These are phyloP conservation scores for Cephalopterus ornatus DNA, from an alignment of 2,113 vertebrate genomes.

Conservation along the genomic window DNA sequence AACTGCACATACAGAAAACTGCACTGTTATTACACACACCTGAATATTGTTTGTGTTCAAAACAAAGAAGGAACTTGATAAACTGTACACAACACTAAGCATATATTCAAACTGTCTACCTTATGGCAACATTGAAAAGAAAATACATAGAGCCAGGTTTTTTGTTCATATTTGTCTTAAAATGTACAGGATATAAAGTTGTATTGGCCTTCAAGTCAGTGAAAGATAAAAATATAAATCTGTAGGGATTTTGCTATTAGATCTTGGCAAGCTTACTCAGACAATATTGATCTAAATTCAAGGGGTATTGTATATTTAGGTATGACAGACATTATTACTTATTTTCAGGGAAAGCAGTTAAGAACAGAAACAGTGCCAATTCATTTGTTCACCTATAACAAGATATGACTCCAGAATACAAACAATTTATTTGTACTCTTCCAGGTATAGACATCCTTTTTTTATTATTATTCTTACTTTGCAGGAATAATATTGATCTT, in stretches of 20 bases:
- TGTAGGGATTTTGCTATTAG: background rate
- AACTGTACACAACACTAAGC: background rate
- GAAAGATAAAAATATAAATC: background rate
- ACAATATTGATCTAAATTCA: background rate
- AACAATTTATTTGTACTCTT: background rate
- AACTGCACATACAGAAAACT: background rate
- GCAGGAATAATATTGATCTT: background rate
- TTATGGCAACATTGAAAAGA: background rate
- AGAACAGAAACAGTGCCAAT: background rate
- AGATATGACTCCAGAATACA: background rate
- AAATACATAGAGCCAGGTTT: background rate
- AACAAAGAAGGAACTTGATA: background rate
- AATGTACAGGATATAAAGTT: background rate
- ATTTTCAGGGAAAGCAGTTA: background rate
- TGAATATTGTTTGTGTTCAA: background rate
- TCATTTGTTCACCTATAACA: background rate
- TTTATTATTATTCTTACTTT: background rate
- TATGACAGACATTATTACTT: background rate
- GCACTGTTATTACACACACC: background rate
- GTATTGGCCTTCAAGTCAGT: background rate
- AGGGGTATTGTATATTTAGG: background rate
- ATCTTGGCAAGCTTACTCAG: background rate
- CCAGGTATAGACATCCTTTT: background rate
- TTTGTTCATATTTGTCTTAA: background rate
- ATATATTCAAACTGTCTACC: background rate